Conservation (phyloP, 2,797 vertebrate genomes). For the Ataeniobius toweri region DNA sequence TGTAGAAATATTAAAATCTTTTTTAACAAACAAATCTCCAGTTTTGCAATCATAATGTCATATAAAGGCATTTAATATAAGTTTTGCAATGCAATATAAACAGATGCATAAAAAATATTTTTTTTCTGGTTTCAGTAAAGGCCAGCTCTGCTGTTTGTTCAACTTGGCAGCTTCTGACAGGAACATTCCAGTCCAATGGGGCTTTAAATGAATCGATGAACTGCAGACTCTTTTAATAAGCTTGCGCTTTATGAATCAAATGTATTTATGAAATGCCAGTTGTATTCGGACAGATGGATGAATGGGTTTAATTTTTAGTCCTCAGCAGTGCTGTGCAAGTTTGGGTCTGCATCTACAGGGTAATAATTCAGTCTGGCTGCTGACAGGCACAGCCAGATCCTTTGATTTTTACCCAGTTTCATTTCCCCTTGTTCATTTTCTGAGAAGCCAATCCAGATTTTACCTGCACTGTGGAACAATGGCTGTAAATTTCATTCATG, state of each 20-base stretch:
- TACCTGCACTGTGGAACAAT: slow-evolving; percentile 41
- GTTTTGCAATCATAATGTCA: background rate
- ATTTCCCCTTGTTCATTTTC: slow-evolving; percentile 55
- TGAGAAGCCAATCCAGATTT: slow-evolving; percentile 49
- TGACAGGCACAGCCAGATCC: slow-evolving; percentile 51
- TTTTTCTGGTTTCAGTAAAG: background rate
- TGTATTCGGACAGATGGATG: slow-evolving; percentile 51
- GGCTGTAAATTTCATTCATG: slow-evolving; percentile 43
- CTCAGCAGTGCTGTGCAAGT: slow-evolving; percentile 5
- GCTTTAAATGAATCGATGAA: slow-evolving; percentile 38
- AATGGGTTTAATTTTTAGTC: slow-evolving; percentile 44
- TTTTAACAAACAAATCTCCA: too few relatives aligned
- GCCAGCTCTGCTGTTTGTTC: slow-evolving; percentile 1
- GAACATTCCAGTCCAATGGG: slow-evolving; percentile 14
- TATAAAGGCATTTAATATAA: background rate
- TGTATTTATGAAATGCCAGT: slow-evolving; percentile 59
- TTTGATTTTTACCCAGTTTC: slow-evolving; percentile 59
- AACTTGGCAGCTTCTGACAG: slow-evolving; percentile 18
- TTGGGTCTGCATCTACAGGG: slow-evolving; percentile 23
- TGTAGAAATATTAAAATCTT: too few relatives aligned
- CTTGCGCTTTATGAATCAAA: slow-evolving; percentile 39
- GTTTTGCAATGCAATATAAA: background rate
- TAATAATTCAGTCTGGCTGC: slow-evolving; percentile 64
- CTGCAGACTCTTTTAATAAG: slow-evolving; percentile 47
- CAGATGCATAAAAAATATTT: background rate